Evolutionary conservation across 2,113 vertebrate genomes (phyloP).

Genomic region (Brachyhypopomus occidentalis): DNA sequence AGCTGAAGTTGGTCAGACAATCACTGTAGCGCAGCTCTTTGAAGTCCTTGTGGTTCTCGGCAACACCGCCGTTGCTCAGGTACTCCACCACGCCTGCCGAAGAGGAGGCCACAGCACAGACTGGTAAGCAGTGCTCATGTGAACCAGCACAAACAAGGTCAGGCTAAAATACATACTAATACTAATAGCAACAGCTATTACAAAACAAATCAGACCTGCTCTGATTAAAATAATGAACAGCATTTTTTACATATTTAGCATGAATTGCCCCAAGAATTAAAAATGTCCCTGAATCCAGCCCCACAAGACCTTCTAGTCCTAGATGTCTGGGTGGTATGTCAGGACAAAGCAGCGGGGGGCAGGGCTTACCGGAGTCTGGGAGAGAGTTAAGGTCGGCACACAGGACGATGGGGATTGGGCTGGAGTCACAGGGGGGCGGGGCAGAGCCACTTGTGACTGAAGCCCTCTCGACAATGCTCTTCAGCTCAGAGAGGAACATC

Average conservation of each 20-base stretch:
- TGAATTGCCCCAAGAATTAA: background rate
- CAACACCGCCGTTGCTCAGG: constrained; percentile 93
- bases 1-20: constrained; percentile 98
- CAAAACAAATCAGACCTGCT: no score
- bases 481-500: constrained; percentile 99
- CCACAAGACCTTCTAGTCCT: background rate
- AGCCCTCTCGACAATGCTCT: constrained; percentile 93
- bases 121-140: background rate
- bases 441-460: constrained; percentile 75
- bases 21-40: constrained; percentile 96
- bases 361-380: constrained; percentile 90
- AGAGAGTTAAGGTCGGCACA: constrained; percentile 99
- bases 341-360: no score
- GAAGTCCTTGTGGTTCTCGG: constrained; percentile 99
- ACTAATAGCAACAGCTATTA: no score
- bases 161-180: no score
- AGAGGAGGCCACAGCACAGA: constrained; percentile 32
- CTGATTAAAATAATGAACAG: no score
- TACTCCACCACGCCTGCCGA: constrained; percentile 94
- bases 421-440: constrained; percentile 81
- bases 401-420: constrained; percentile 94
- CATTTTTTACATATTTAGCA: no score
- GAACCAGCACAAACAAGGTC: no score
- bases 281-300: constrained; percentile 5
- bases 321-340: no score